Conservation (phyloP, 2,888 invertebrate genomes). For the Urechis unicinctus region DNA sequence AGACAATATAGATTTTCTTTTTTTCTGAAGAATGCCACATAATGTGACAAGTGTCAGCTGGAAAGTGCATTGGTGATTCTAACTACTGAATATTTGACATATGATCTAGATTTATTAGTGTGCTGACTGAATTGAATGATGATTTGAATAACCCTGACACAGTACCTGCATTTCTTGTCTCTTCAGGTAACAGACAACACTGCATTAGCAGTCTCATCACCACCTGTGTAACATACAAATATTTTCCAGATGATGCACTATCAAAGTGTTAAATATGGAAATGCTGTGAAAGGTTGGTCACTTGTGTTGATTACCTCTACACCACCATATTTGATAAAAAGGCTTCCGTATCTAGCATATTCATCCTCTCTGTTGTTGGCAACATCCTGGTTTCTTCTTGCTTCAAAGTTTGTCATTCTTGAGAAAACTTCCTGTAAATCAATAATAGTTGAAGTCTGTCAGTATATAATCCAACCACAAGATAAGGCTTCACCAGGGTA, state of each 20-base stretch:
- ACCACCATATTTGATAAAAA: slow-evolving; percentile 37
- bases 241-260: neutral
- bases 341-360: slow-evolving; percentile 38
- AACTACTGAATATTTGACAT: no score
- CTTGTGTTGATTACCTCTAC: slow-evolving; percentile 30
- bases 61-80: no score
- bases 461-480: no score
- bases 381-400: slow-evolving; percentile 35
- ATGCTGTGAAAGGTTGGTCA: neutral
- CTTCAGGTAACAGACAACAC: slow-evolving; percentile 30
- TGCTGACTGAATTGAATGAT: no score
- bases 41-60: no score
- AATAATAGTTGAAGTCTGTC: no score
- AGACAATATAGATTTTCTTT: no score
- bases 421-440: slow-evolving; percentile 1
- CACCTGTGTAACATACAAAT: slow-evolving; percentile 22
- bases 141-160: neutral
- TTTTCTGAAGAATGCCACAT: no score
- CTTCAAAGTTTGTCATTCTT: slow-evolving; percentile 37
- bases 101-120: no score
- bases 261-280: neutral
- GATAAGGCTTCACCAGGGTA: no score
- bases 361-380: slow-evolving; percentile 28
- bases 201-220: slow-evolving; percentile 35
- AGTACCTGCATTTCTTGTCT: neutral